A percentile compares a stretch with the other conserved stretches of the same genome.
Evolutionary conservation across 2,888 invertebrate genomes (phyloP).

Genomic region (Drosophila kanekoi): DNA sequence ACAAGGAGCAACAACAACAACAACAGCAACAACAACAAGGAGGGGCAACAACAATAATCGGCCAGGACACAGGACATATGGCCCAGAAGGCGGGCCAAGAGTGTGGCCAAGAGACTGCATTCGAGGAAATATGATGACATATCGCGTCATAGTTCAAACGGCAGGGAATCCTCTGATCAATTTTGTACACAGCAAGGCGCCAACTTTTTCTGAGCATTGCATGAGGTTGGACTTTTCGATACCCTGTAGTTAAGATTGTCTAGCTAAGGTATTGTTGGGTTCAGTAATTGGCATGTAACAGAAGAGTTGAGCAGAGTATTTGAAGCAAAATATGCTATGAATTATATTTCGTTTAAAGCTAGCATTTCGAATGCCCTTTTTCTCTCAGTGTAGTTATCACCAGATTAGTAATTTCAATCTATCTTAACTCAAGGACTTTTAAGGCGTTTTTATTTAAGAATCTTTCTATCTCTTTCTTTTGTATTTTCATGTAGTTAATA

Average conservation of each 20-base stretch:
- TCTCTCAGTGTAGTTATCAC: too few species aligned
- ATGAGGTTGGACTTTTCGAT: conserved; percentile 32
- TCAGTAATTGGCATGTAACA: not conserved
- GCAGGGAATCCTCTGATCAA: conserved; percentile 85
- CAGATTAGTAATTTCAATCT: too few species aligned
- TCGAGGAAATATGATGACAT: conserved; percentile 85
- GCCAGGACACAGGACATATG: conserved; percentile 10
- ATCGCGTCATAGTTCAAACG: conserved; percentile 86
- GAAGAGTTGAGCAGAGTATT: too few species aligned
- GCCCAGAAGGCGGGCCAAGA: conserved; percentile 19
- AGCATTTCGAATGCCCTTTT: too few species aligned
- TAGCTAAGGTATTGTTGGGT: not conserved
- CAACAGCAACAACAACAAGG: conserved; percentile 7
- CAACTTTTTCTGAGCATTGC: conserved; percentile 75
- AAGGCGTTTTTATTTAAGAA: too few species aligned
- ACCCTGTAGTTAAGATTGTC: conserved; percentile 31
- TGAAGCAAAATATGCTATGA: too few species aligned
- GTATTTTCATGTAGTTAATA: too few species aligned
- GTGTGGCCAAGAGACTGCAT: conserved; percentile 48
- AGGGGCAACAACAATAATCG: not conserved
- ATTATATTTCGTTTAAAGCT: too few species aligned
- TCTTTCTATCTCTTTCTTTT: too few species aligned
- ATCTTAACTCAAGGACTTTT: too few species aligned
- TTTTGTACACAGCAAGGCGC: conserved; percentile 85
- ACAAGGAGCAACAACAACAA: too few species aligned